These are phyloP conservation scores for Mercenaria mercenaria DNA, from an alignment of 1,140 invertebrate species.

Conservation along the genomic window DNA sequence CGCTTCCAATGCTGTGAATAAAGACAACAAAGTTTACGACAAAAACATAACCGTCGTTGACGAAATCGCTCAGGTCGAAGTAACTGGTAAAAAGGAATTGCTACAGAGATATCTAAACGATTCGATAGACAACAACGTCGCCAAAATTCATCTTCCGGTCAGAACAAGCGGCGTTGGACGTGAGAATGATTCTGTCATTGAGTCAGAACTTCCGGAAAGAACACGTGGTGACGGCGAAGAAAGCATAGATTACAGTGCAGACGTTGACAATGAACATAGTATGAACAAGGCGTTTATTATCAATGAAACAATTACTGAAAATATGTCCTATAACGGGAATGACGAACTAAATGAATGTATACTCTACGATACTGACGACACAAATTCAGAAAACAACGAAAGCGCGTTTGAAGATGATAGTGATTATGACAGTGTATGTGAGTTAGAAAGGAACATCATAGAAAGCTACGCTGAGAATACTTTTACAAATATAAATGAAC, in stretches of 20 bases:
- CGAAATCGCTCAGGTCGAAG: no score
- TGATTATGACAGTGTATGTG: background rate
- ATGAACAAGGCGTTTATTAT: background rate
- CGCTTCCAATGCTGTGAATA: no score
- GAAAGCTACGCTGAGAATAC: background rate
- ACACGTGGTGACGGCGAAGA: background rate
- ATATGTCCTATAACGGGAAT: no score
- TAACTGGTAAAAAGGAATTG: background rate
- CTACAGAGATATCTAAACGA: background rate
- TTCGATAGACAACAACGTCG: background rate
- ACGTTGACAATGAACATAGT: background rate
- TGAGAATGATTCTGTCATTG: no score
- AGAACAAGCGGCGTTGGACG: no score
- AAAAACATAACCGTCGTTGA: constrained; percentile 15
- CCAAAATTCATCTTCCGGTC: background rate
- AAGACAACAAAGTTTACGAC: background rate
- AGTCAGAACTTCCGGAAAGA: background rate
- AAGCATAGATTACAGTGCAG: background rate
- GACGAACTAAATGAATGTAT: constrained; percentile 17
- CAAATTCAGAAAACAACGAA: background rate
- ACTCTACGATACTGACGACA: no score
- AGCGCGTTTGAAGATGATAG: no score
- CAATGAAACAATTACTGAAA: background rate
- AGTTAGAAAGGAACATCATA: background rate
- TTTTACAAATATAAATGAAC: background rate